A percentile compares a stretch with the other conserved stretches of the same genome.
Conservation (phyloP, 2,113 vertebrate genomes). For the Hemibagrus wyckioides region DNA sequence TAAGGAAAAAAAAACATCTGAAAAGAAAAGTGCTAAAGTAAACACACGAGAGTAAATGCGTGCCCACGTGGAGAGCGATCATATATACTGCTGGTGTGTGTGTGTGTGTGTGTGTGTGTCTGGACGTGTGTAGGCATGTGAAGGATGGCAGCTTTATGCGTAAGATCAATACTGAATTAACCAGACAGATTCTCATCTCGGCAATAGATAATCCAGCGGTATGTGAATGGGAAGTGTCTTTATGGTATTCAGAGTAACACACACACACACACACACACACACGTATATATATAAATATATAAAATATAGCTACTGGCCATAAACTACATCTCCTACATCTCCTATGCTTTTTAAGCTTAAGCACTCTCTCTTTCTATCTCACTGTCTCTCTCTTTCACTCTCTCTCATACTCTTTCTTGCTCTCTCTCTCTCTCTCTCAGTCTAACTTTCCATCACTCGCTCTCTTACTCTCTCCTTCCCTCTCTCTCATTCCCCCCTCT, state of each 20-base stretch:
- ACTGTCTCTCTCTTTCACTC: neutral
- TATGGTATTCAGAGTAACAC: neutral
- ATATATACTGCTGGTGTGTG: neutral
- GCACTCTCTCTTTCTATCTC: too few species aligned
- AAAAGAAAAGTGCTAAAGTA: too few species aligned
- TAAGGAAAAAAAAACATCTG: too few species aligned
- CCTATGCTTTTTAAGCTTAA: neutral
- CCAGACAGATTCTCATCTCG: constrained; percentile 34
- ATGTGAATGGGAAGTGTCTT: constrained; percentile 19
- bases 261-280: constrained; percentile 6
- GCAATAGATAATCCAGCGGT: constrained; percentile 44
- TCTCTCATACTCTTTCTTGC: too few species aligned
- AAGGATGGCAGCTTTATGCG: constrained; percentile 25
- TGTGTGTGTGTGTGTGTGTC: too few species aligned
- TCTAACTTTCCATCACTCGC: too few species aligned
- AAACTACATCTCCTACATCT: neutral
- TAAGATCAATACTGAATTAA: constrained; percentile 53
- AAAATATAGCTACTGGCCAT: neutral
- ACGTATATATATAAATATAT: neutral
- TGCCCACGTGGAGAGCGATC: neutral
- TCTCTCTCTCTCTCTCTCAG: too few species aligned
- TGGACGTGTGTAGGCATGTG: constrained; percentile 1
- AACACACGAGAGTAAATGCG: too few species aligned
- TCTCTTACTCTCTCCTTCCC: too few species aligned
- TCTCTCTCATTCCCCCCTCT: too few species aligned